Evolutionary conservation across 2,113 vertebrate genomes (phyloP).

Genomic region (Nyctibius bracteatus): DNA sequence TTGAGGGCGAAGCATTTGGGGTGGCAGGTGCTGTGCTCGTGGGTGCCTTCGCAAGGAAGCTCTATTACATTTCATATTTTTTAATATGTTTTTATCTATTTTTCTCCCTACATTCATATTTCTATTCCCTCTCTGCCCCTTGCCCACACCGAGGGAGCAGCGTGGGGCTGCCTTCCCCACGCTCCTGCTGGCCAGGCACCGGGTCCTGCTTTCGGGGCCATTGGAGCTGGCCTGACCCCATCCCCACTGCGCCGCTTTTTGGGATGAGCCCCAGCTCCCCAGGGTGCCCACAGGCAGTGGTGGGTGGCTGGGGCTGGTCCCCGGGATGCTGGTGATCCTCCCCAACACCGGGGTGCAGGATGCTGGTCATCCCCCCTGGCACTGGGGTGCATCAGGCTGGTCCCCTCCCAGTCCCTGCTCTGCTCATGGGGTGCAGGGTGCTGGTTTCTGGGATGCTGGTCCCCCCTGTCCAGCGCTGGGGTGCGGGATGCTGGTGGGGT

Average conservation of each 20-base stretch:
- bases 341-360: no score
- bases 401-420: no score
- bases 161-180: rapidly evolving
- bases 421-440: no score
- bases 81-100: neutral
- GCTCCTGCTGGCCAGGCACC: rapidly evolving
- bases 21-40: neutral
- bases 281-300: neutral
- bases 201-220: neutral
- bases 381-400: neutral
- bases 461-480: rapidly evolving
- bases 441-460: no score
- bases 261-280: neutral
- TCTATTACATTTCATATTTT: neutral
- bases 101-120: neutral
- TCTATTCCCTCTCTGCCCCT: no score
- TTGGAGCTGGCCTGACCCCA: neutral
- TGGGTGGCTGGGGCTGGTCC: neutral
- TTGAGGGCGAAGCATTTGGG: neutral
- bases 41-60: neutral
- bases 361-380: neutral
- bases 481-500: neutral
- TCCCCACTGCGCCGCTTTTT: neutral
- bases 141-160: rapidly evolving
- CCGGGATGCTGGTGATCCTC: neutral